Percentiles rank a stretch among this genome's conserved stretches.
Evolutionary conservation across 1,140 invertebrate genomes (phyloP).

Genomic region (Frieseomelitta varia): DNA sequence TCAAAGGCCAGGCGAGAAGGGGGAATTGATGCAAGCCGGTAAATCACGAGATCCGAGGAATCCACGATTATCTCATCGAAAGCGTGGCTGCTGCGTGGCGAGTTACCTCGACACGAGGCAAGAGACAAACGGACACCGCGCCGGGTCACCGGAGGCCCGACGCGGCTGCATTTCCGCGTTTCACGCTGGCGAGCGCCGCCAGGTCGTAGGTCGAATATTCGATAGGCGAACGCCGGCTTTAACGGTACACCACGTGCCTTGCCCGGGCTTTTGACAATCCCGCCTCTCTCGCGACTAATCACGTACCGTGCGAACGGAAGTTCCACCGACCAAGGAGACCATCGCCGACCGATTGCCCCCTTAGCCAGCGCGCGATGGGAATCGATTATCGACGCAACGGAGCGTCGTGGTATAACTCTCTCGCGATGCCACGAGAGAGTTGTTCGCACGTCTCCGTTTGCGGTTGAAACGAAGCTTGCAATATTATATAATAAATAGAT

Average conservation of each 20-base stretch:
- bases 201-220: slow-evolving; percentile 68
- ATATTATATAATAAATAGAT: too few species aligned
- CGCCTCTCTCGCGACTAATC: slow-evolving; percentile 53
- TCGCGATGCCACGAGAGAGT: not conserved
- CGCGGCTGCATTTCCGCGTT: slow-evolving; percentile 63
- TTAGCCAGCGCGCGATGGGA: not conserved
- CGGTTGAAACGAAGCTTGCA: not conserved
- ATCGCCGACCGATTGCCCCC: not conserved
- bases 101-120: not conserved
- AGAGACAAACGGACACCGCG: slow-evolving; percentile 61
- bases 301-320: slow-evolving; percentile 50
- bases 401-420: not conserved
- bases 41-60: slow-evolving; percentile 33
- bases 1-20: too few species aligned
- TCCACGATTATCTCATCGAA: slow-evolving; percentile 49
- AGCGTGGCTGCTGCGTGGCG: not conserved
- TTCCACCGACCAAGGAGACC: not conserved
- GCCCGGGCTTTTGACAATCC: slow-evolving; percentile 65
- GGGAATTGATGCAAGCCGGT: not conserved
- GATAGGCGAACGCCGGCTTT: slow-evolving; percentile 65
- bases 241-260: slow-evolving; percentile 66
- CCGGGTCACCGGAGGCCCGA: slow-evolving; percentile 52
- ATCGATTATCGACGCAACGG: not conserved
- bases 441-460: not conserved
- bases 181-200: slow-evolving; percentile 58